Percentiles rank a stretch among this genome's conserved stretches.
Evolutionary conservation across 1,140 invertebrate species (phyloP).

Genomic region (Aleiodes sp.): DNA sequence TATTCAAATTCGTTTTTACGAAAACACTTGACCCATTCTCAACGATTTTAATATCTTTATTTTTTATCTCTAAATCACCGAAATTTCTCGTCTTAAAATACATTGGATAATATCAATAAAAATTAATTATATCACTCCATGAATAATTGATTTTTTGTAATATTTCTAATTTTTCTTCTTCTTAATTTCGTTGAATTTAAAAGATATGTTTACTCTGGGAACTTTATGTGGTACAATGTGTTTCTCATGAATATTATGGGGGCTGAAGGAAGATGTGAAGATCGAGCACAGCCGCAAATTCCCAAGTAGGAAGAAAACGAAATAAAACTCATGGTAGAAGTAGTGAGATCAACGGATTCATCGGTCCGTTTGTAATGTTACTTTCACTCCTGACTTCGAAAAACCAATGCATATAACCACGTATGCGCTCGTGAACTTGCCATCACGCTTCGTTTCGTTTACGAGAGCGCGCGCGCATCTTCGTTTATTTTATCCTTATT

Average conservation of each 20-base stretch:
- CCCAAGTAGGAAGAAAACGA: constrained; percentile 18
- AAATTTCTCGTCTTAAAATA: neutral
- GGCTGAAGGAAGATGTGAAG: neutral
- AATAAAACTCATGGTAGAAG: constrained; percentile 15
- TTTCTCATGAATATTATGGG: neutral
- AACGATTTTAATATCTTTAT: neutral
- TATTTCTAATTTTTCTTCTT: neutral
- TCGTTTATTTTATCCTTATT: constrained; percentile 17
- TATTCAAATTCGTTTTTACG: too few relatives aligned
- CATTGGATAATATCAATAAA: too few relatives aligned
- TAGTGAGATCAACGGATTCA: constrained; percentile 20
- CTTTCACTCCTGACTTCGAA: constrained; percentile 46
- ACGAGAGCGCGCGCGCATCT: constrained; percentile 1
- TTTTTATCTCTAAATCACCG: neutral
- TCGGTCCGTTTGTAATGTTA: constrained; percentile 29
- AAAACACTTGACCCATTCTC: too few relatives aligned
- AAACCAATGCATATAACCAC: constrained; percentile 46
- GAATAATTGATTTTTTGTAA: too few relatives aligned
- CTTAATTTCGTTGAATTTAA: neutral
- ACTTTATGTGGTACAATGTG: neutral
- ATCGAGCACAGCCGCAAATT: neutral
- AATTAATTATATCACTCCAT: too few relatives aligned
- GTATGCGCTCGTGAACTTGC: constrained; percentile 51
- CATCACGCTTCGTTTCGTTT: constrained; percentile 16
- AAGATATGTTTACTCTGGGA: constrained; percentile 5